A percentile compares a stretch with the other conserved stretches of the same genome.
Conservation (phyloP, 2,797 vertebrate species). For the Silurus aristotelis region DNA sequence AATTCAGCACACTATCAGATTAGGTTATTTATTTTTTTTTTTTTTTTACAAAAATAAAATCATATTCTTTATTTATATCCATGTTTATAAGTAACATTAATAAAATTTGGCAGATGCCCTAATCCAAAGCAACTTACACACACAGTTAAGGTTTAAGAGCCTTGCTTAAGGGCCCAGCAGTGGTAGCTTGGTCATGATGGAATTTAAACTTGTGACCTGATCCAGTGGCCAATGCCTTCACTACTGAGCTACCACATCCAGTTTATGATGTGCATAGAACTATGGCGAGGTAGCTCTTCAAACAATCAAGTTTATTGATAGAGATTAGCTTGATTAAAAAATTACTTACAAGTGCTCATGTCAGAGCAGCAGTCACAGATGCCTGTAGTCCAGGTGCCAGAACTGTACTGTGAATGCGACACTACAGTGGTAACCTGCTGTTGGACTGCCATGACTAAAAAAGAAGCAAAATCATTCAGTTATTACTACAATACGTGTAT, state of each 20-base stretch:
- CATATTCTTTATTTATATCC: background rate
- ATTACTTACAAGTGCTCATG: conserved; percentile 69
- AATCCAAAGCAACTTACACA: too few relatives aligned
- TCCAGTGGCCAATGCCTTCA: too few relatives aligned
- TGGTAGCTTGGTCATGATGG: too few relatives aligned
- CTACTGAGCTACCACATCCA: too few relatives aligned
- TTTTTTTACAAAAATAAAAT: background rate
- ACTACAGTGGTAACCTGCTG: conserved; percentile 55
- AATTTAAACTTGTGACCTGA: too few relatives aligned
- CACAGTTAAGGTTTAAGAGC: too few relatives aligned
- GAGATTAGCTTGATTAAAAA: background rate
- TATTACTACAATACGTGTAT: too few relatives aligned
- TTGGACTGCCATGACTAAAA: conserved; percentile 52
- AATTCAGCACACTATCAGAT: background rate
- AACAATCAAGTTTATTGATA: background rate
- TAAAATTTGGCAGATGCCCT: too few relatives aligned
- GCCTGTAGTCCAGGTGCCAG: conserved; percentile 63
- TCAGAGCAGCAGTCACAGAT: conserved; percentile 72
- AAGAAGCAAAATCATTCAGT: background rate
- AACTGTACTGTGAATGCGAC: background rate
- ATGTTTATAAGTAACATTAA: too few relatives aligned
- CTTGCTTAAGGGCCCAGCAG: too few relatives aligned
- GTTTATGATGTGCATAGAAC: background rate
- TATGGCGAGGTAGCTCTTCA: background rate
- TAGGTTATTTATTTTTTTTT: background rate